Evolutionary conservation across 2,888 invertebrate species (phyloP), one percentile per base, ranked within the genome.

Genomic region (Dicycla oo): DNA sequence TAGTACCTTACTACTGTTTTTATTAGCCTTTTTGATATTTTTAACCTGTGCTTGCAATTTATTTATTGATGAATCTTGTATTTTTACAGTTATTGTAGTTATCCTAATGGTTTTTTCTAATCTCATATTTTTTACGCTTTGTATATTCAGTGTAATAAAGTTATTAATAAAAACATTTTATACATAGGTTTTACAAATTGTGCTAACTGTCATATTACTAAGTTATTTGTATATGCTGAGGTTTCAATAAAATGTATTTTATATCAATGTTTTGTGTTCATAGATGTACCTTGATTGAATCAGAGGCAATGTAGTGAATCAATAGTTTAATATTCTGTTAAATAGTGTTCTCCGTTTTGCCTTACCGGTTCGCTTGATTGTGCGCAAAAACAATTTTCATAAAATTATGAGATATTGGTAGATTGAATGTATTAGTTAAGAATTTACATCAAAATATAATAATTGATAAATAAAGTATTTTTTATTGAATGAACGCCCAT

Each of bases 361-460:
- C 54, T 75, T 73, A 75, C 57, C 61, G 54, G 57, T 69, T 73
- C 53, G 63, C 60, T 75, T 69, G n/a, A 71, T 38, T 69, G 74
- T 68, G 65, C 78, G 65, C 61, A 60, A 70, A 73, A 51, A 53
- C 34, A 62, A 38, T 49, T 63, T 69, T 69, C 3, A 34, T 54
- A 74, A 73, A 77, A 73, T 68, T 71, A 64, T 77, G 64, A 62
- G 43, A 70, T 80, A 74, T 78, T 72, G 81, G 68, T 58, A 58
- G 68, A 73, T 69, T 80, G 72, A 82, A 73, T 84, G 77, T 82
- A 80, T 70, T 84, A 80, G 58, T 47, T 85, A 83, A 85, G 79
- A 77, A 79, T 79, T 83, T 81, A 81, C 75, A 79, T 70, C 56
- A 77, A 76, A 84, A 77, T 84, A 85, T 62, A 82, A 70, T 69